Evolutionary conservation across 2,113 vertebrate genomes (phyloP).

Genomic region (Taurulus bubalis): DNA sequence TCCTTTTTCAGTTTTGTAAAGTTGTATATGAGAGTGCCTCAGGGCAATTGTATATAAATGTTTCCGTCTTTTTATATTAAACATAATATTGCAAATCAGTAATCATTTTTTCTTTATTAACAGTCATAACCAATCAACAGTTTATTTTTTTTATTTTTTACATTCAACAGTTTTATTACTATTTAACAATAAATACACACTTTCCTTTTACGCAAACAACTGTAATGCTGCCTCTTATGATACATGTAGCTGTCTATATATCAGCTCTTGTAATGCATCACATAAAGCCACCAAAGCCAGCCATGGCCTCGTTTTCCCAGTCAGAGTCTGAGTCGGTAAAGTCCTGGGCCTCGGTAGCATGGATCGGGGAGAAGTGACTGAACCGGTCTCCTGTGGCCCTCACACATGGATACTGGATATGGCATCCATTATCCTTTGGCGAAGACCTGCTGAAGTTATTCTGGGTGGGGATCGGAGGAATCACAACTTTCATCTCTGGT

Average conservation of each 20-base stretch:
- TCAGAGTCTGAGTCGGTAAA: conserved; percentile 86
- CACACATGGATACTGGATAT: conserved; percentile 52
- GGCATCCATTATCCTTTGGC: conserved; percentile 58
- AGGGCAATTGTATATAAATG: conserved; percentile 77
- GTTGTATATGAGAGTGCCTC: conserved; percentile 73
- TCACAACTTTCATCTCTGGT: conserved; percentile 81
- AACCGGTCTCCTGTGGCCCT: conserved; percentile 57
- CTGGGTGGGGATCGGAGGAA: conserved; percentile 81
- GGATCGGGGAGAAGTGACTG: conserved; percentile 79
- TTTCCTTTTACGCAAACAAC: conserved; percentile 15
- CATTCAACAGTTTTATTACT: conserved; percentile 27
- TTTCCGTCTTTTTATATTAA: conserved; percentile 80
- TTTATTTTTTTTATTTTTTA: conserved; percentile 15
- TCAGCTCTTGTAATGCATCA: conserved; percentile 36
- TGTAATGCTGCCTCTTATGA: conserved; percentile 24
- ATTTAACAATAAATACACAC: conserved; percentile 74
- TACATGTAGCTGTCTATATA: background rate
- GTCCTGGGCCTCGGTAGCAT: conserved; percentile 73
- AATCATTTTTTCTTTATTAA: conserved; percentile 48
- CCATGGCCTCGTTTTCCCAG: conserved; percentile 87
- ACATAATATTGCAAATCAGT: conserved; percentile 69
- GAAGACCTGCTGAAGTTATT: conserved; percentile 69
- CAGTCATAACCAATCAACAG: background rate
- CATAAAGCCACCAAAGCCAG: conserved; percentile 76
- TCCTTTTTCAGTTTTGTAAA: conserved; percentile 79